Conservation (phyloP, 2,797 vertebrate genomes). For the Mus minutoides region DNA sequence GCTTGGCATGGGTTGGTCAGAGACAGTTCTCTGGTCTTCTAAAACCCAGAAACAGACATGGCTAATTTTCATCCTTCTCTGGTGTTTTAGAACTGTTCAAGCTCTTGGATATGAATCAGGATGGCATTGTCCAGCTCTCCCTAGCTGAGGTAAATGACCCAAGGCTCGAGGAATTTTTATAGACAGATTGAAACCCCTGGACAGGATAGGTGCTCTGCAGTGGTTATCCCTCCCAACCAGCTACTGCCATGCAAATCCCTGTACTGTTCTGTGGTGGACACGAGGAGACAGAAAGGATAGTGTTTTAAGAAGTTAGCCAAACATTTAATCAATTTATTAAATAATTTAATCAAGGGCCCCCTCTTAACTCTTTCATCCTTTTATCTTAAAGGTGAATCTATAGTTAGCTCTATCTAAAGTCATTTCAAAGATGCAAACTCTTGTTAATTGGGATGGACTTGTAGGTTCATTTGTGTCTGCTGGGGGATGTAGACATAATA, state of each 20-base stretch:
- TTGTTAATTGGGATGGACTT: neutral
- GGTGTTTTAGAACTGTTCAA: constrained; percentile 82
- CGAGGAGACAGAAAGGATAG: neutral
- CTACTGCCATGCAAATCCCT: neutral
- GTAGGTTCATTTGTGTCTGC: neutral
- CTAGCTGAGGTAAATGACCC: constrained; percentile 82
- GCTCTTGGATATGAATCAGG: constrained; percentile 83
- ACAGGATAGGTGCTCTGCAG: neutral
- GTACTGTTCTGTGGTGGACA: neutral
- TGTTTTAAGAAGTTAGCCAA: neutral
- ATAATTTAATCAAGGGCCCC: neutral
- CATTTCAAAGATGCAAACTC: neutral
- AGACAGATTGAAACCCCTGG: neutral
- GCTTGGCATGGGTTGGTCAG: neutral
- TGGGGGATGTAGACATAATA: neutral
- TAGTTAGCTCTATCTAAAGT: neutral
- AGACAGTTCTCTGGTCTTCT: neutral
- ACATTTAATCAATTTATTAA: neutral
- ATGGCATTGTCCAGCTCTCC: constrained; percentile 82
- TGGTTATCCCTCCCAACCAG: neutral
- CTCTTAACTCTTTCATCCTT: neutral
- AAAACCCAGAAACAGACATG: neutral
- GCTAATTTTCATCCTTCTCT: neutral
- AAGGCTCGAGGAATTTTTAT: neutral
- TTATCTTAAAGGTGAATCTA: neutral